Evolutionary conservation across 2,113 vertebrate genomes (phyloP).

Genomic region (Rhinolophus sinicus): DNA sequence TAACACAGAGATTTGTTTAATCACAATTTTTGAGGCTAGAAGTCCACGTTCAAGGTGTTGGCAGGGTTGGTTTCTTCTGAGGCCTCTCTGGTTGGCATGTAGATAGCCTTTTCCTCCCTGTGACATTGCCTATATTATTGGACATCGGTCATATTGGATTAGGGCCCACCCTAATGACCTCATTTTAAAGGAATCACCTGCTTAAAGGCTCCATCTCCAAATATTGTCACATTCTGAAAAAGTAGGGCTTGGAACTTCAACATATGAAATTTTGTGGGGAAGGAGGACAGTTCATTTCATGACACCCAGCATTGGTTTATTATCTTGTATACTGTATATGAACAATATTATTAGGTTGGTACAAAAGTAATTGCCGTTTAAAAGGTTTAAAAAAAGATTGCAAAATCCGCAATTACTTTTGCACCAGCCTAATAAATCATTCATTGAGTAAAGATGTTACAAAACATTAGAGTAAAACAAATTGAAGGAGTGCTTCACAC

Average conservation of each 20-base stretch:
- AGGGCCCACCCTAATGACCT: neutral
- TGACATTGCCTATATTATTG: neutral
- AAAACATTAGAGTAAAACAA: neutral
- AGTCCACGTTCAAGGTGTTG: neutral
- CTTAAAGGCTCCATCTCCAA: neutral
- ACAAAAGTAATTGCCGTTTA: no score
- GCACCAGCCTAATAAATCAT: neutral
- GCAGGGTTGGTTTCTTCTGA: neutral
- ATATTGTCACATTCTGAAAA: neutral
- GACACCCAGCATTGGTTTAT: neutral
- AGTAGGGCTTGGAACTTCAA: neutral
- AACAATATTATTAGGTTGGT: neutral
- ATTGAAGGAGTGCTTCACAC: neutral
- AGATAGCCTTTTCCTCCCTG: neutral
- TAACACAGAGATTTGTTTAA: no score
- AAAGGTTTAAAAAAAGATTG: no score
- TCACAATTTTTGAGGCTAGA: neutral
- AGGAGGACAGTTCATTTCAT: neutral
- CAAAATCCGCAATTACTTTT: no score
- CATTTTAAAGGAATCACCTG: neutral
- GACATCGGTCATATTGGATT: neutral
- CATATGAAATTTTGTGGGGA: neutral
- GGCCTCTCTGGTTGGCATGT: neutral
- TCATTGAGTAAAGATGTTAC: neutral
- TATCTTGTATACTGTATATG: neutral